Conservation (phyloP, 2,113 vertebrate genomes). For the Lepisosteus osseus region DNA sequence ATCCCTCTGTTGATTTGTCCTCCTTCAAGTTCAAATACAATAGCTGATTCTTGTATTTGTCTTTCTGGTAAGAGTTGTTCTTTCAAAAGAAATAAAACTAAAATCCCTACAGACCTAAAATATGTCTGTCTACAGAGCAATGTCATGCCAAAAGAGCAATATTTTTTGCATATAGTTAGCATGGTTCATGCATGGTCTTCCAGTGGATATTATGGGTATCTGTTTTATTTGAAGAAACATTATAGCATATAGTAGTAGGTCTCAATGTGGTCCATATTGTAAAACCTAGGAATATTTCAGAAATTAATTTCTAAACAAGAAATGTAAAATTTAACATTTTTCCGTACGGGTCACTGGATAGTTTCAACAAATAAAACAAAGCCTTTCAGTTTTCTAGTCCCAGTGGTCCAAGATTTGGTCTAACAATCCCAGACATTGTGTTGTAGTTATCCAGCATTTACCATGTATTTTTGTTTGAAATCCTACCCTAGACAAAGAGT, state of each 20-base stretch:
- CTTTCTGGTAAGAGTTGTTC: too few species aligned
- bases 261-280: too few species aligned
- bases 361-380: slow-evolving; percentile 6
- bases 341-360: neutral
- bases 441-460: slow-evolving; percentile 6
- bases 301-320: neutral
- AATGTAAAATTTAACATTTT: slow-evolving; percentile 5
- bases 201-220: too few species aligned
- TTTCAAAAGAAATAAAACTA: neutral
- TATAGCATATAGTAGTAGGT: too few species aligned
- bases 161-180: slow-evolving; percentile 27
- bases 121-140: slow-evolving; percentile 18
- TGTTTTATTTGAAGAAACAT: too few species aligned
- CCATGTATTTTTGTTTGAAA: slow-evolving; percentile 10
- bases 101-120: slow-evolving; percentile 27
- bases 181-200: slow-evolving; percentile 24
- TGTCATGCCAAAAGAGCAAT: slow-evolving; percentile 28
- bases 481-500: neutral
- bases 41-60: too few species aligned
- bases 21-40: too few species aligned
- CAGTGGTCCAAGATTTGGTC: too few species aligned
- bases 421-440: neutral
- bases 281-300: too few species aligned
- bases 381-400: neutral
- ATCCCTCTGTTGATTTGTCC: too few species aligned